Evolutionary conservation across 2,113 vertebrate species (phyloP).

Genomic region (Saguinus imperator): DNA sequence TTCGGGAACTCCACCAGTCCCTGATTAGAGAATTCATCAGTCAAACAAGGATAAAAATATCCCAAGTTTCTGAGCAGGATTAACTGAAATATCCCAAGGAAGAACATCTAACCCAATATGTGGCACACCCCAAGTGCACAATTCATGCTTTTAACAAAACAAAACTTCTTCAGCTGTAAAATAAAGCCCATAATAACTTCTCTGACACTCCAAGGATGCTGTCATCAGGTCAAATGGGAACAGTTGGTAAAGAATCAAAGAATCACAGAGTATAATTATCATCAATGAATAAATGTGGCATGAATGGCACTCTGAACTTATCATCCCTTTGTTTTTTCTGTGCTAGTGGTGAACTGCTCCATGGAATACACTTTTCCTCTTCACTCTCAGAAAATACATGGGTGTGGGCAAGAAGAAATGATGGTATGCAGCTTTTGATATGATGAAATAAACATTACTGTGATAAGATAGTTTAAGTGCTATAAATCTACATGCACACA

Average conservation of each 20-base stretch:
- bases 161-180: neutral
- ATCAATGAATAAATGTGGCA: neutral
- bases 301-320: neutral
- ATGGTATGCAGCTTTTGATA: neutral
- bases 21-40: neutral
- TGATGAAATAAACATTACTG: neutral
- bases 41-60: neutral
- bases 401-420: neutral
- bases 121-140: neutral
- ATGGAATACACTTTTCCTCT: neutral
- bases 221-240: neutral
- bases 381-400: neutral
- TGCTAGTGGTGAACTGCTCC: neutral
- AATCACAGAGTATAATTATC: neutral
- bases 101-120: neutral
- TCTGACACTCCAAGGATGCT: neutral
- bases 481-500: neutral
- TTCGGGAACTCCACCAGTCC: neutral
- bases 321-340: slow-evolving; percentile 7
- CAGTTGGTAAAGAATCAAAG: slow-evolving; percentile 12
- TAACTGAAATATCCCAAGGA: neutral
- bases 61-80: neutral
- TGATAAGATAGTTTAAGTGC: neutral
- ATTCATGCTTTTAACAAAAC: slow-evolving; percentile 1
- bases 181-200: neutral